Base-by-base conservation (phyloP, 2,797 vertebrate species). In the Cynopterus sphinx region DNA sequence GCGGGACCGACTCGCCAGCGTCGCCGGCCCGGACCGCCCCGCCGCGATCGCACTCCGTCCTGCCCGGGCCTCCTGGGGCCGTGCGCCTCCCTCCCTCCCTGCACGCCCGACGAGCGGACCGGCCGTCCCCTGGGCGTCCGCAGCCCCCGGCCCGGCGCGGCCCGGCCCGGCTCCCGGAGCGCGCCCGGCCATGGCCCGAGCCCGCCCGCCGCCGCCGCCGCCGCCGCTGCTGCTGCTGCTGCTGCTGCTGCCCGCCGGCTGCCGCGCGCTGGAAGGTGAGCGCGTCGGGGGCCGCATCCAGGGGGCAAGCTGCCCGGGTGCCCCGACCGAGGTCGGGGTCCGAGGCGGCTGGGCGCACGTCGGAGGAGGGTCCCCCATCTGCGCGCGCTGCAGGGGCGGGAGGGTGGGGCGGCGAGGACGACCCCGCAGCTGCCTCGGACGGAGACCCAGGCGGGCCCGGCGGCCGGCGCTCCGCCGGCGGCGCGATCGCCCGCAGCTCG, bases 211-310 rank as follows among this genome's bases (percentile, higher is more conserved):
- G 46, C 77, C 90, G 87, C 95, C 95, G 81, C 91, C 75, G 95
- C 91, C 68, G 90, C 89, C 36, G 59, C 87, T 94, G 77, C 90
- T 97, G 67, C 87, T 94, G 74, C 93, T 96, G 78, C 89, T 86
- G 15, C 87, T 98, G 78, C 97, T 98, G 78, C 96, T 98, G 61
- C 94, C 97, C 77, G 90, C 97, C 39, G 96, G 98, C 87, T 97
- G 97, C 96, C 94, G 89, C 71, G 98, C 98, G 46, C 93, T 98
- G 84, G 98, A 98, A 98, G 98, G 98, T 98, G 97, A 98, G 98
- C 87, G 93, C 90, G 95, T 97, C 90, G 79, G 26, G 88, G 78
- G 77, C 43, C 21, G 59, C 55, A 26, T 55, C 71, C 61, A 2
- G 31, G 63, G 87, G 39, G 10, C 11, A 3, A 39, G 49, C 86